phyloP scores from a whole-genome alignment of 2,113 vertebrate species.

The Paradoxurus hermaphroditus region DNA sequence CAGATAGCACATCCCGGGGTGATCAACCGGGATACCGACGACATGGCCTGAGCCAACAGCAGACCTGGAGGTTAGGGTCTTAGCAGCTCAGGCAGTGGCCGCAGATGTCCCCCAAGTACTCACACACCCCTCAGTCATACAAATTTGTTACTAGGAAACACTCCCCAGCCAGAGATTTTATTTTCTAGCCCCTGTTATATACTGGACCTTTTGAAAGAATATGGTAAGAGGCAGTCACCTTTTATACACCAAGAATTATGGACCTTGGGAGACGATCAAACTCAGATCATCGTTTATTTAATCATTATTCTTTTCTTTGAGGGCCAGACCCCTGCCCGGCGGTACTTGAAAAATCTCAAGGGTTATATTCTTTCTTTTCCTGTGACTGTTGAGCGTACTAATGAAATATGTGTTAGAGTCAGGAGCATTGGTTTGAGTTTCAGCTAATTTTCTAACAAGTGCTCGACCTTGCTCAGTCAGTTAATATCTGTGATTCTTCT shows the following conservation, averaged over 20 bases:
- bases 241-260: not conserved
- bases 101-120: not conserved
- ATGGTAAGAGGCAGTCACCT: not conserved
- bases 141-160: not conserved
- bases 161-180: not conserved
- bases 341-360: not conserved
- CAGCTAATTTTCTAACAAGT: not conserved
- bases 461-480: not conserved
- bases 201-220: not conserved
- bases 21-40: not conserved
- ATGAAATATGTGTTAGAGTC: not conserved
- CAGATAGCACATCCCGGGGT: not conserved
- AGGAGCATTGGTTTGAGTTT: not conserved
- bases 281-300: conserved; percentile 3
- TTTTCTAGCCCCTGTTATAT: not conserved
- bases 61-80: not conserved
- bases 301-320: not conserved
- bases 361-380: not conserved
- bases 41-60: not conserved
- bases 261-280: not conserved
- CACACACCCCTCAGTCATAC: not conserved
- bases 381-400: not conserved
- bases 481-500: not conserved
- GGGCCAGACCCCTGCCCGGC: not conserved
- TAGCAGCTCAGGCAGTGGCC: not conserved